Conservation (phyloP, 1,140 invertebrate genomes). For the Trigoniulus corallinus region DNA sequence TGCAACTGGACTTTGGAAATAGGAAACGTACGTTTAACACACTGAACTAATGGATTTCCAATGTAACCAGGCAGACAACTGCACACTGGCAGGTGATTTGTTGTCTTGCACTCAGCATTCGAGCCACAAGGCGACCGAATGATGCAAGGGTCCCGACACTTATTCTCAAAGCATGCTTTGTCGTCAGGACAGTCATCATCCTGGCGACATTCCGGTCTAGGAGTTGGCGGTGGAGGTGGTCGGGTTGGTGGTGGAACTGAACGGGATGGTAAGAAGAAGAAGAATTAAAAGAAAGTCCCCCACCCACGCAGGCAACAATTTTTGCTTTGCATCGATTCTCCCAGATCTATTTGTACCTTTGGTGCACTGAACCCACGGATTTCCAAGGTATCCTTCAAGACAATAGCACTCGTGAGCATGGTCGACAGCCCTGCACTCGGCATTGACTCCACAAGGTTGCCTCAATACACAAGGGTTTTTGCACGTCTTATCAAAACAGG, state of each 20-base stretch:
- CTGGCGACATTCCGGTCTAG: too few species aligned
- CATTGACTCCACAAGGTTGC: conserved; percentile 45
- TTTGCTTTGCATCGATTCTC: too few species aligned
- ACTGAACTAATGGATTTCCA: conserved; percentile 60
- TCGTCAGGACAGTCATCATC: conserved; percentile 65
- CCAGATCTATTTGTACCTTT: conserved; percentile 38
- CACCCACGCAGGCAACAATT: too few species aligned
- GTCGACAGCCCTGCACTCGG: conserved; percentile 53
- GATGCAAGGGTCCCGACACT: conserved; percentile 56
- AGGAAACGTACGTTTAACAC: conserved; percentile 3
- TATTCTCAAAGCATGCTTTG: conserved; percentile 59
- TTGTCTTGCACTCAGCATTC: conserved; percentile 59
- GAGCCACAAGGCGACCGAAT: conserved; percentile 45
- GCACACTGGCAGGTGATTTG: conserved; percentile 54
- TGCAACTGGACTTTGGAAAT: background rate
- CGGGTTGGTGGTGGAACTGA: conserved; percentile 30
- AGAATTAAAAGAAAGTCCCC: conserved; percentile 19
- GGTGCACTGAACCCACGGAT: conserved; percentile 26
- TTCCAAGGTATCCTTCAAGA: conserved; percentile 42
- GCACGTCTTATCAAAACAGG: conserved; percentile 57
- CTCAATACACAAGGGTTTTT: conserved; percentile 44
- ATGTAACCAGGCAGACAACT: conserved; percentile 55
- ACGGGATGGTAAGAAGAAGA: too few species aligned
- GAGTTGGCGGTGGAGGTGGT: too few species aligned
- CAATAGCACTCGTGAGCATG: conserved; percentile 56